A percentile compares a stretch with the other conserved stretches of the same genome.
Conservation (phyloP, 2,113 vertebrate species). For the Elephantulus edwardii region DNA sequence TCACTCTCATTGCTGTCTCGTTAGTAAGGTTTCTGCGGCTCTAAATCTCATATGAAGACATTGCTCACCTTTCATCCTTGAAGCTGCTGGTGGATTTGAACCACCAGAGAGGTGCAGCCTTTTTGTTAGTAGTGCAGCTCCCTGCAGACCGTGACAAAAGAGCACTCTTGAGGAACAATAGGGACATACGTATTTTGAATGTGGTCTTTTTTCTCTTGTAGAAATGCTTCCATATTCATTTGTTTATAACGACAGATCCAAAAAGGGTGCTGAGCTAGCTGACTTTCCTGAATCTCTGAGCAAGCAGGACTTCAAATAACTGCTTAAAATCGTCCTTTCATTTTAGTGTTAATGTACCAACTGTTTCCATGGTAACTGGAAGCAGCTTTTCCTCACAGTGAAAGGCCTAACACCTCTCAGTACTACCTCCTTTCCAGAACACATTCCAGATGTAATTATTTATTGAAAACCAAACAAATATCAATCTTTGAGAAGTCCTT, state of each 20-base stretch:
- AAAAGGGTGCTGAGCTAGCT: background rate
- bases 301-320: conserved; percentile 6
- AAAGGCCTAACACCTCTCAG: background rate
- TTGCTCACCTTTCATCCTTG: no score
- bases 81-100: no score
- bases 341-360: background rate
- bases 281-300: background rate
- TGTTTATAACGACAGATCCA: background rate
- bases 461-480: background rate
- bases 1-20: no score
- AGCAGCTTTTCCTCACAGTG: background rate
- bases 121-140: no score
- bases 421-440: conserved; percentile 11
- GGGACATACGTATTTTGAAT: background rate
- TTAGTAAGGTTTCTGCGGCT: no score
- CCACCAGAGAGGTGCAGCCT: no score
- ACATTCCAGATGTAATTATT: background rate
- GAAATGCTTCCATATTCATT: background rate
- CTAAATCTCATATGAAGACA: no score
- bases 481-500: background rate
- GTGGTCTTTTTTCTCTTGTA: background rate
- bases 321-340: conserved; percentile 18
- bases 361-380: conserved; percentile 24
- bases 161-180: no score
- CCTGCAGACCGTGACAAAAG: no score